A percentile compares a stretch with the other conserved stretches of the same genome.
phyloP scores from a whole-genome alignment of 2,888 invertebrate species.

The Ecliptopera silaceata region DNA sequence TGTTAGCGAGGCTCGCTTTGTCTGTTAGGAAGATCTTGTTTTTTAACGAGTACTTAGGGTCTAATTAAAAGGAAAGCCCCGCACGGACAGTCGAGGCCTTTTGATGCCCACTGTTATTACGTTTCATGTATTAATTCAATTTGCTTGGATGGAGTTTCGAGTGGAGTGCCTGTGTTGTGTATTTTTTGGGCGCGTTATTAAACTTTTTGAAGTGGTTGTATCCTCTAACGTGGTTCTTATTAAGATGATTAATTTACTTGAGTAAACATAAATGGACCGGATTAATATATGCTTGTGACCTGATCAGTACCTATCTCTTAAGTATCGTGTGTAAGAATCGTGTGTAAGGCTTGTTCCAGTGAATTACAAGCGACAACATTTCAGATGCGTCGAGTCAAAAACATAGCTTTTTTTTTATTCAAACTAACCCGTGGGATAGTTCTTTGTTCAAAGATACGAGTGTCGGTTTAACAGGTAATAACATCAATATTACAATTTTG shows the following conservation, averaged over 20 bases:
- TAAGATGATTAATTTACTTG: slow-evolving; percentile 39
- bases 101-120: slow-evolving; percentile 80
- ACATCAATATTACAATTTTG: slow-evolving; percentile 56
- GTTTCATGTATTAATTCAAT: slow-evolving; percentile 80
- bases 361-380: slow-evolving; percentile 7
- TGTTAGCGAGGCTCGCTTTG: slow-evolving; percentile 77
- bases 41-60: slow-evolving; percentile 82
- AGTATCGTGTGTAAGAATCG: background rate
- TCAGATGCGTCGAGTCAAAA: background rate
- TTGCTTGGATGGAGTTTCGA: slow-evolving; percentile 74
- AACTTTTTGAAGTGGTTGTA: slow-evolving; percentile 58
- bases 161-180: slow-evolving; percentile 64
- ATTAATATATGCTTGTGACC: no score
- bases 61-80: slow-evolving; percentile 82
- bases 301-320: background rate
- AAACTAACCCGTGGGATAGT: slow-evolving; percentile 7
- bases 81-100: slow-evolving; percentile 78
- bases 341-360: slow-evolving; percentile 9
- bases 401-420: background rate
- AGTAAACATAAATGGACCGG: slow-evolving; percentile 14
- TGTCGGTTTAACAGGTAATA: slow-evolving; percentile 36
- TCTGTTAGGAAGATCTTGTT: slow-evolving; percentile 79
- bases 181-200: slow-evolving; percentile 62
- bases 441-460: slow-evolving; percentile 25
- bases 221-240: slow-evolving; percentile 46